phyloP scores from a whole-genome alignment of 2,797 vertebrate genomes.

The Malacoctenus gilli region DNA sequence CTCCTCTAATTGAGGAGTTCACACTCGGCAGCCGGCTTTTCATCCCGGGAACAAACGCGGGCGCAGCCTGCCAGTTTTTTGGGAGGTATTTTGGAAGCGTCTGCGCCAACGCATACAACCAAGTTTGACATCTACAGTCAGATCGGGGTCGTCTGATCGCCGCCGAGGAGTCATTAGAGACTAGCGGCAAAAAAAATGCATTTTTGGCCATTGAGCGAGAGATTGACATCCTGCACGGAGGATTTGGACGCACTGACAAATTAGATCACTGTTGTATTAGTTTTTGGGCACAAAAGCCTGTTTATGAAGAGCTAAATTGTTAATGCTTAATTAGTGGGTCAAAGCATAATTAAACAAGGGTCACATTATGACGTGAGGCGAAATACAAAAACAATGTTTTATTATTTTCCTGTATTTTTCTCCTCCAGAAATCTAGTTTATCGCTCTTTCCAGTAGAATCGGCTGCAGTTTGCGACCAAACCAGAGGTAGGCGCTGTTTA shows the following conservation, averaged over 20 bases:
- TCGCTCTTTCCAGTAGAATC: no score
- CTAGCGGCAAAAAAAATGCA: no score
- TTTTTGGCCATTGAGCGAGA: no score
- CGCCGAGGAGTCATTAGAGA: constrained; percentile 5
- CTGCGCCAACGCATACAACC: not conserved
- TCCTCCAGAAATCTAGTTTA: no score
- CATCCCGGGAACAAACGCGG: constrained; percentile 35
- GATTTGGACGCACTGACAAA: constrained; percentile 1
- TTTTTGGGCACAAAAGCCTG: not conserved
- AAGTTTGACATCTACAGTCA: constrained; percentile 9
- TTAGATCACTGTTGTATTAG: not conserved
- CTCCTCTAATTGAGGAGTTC: constrained; percentile 68
- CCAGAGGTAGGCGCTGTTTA: no score
- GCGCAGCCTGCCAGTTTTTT: constrained; percentile 29
- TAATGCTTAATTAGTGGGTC: constrained; percentile 16
- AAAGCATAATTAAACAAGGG: constrained; percentile 18
- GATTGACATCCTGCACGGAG: not conserved
- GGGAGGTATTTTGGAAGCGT: constrained; percentile 39
- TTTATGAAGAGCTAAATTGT: constrained; percentile 16
- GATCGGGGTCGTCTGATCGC: constrained; percentile 15
- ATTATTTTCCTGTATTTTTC: no score
- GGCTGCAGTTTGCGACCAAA: no score
- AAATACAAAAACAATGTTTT: constrained; percentile 9
- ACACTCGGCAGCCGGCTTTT: constrained; percentile 59
- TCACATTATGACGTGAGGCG: constrained; percentile 4